Percentiles rank a stretch among this genome's conserved stretches.
These are phyloP conservation scores for Cebus imitator DNA, from an alignment of 2,113 vertebrate genomes.

Conservation along the genomic window DNA sequence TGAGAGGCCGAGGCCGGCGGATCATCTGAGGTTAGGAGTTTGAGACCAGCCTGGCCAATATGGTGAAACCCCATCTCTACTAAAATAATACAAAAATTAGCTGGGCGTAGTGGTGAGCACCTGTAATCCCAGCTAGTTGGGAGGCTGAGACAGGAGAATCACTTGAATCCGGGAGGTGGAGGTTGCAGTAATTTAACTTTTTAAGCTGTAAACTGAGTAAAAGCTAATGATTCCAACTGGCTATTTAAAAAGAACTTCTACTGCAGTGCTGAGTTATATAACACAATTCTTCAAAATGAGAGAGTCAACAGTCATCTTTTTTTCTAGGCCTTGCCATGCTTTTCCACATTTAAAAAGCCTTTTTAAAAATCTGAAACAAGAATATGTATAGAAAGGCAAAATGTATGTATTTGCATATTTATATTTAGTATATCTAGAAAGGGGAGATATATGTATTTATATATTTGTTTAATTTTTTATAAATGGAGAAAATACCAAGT, in stretches of 20 bases:
- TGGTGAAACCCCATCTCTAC: no score
- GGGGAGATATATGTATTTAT: background rate
- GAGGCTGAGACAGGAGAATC: no score
- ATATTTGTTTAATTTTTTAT: background rate
- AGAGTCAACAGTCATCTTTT: background rate
- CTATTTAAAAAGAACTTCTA: background rate
- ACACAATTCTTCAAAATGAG: constrained; percentile 7
- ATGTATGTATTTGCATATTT: background rate
- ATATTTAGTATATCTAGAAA: background rate
- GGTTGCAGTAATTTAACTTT: background rate
- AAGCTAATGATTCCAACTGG: background rate
- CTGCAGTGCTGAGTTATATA: background rate
- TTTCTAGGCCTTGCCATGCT: background rate
- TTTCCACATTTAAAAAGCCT: constrained; percentile 2
- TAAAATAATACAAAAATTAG: no score
- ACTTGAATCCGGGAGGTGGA: no score
- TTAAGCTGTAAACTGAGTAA: background rate
- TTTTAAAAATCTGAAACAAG: background rate
- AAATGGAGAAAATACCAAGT: background rate
- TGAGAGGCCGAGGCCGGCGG: no score
- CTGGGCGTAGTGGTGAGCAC: no score
- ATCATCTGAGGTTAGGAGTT: no score
- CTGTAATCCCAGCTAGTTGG: no score
- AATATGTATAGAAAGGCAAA: background rate
- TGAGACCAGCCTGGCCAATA: no score